A percentile compares a stretch with the other conserved stretches of the same genome.
These are phyloP conservation scores for Hippopotamyrus pictus DNA, from an alignment of 2,797 vertebrate genomes.

Conservation along the genomic window DNA sequence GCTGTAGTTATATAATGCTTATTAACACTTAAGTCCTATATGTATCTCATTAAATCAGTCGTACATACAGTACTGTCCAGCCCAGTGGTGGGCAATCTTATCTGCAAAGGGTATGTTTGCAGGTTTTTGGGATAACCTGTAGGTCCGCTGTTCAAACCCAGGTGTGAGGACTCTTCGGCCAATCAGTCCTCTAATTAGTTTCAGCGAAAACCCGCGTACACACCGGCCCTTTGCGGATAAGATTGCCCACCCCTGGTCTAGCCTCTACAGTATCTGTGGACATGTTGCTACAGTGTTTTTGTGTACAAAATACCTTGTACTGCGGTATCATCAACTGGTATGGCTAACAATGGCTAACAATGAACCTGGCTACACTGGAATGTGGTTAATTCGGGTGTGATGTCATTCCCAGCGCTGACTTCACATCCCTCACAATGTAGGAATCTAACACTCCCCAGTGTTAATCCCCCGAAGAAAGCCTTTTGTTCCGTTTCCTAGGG, in stretches of 20 bases:
- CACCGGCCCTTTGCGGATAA: too few relatives aligned
- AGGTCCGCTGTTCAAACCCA: not conserved
- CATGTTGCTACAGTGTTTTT: not conserved
- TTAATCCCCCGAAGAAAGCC: not conserved
- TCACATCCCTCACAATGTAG: not conserved
- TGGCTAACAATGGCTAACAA: not conserved
- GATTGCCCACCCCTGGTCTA: too few relatives aligned
- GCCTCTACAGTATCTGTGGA: not conserved
- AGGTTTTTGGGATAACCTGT: not conserved
- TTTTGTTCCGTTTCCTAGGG: not conserved
- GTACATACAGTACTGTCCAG: not conserved
- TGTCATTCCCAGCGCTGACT: not conserved
- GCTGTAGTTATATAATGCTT: not conserved
- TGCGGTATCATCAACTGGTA: not conserved
- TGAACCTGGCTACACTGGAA: not conserved
- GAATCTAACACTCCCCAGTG: not conserved
- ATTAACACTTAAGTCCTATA: not conserved
- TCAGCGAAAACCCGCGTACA: too few relatives aligned
- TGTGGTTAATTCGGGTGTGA: not conserved
- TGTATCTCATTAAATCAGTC: not conserved
- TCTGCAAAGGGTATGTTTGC: not conserved
- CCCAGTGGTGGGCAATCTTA: not conserved
- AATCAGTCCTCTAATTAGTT: too few relatives aligned
- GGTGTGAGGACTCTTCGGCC: not conserved
- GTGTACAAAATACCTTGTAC: not conserved